phyloP scores from a whole-genome alignment of 2,797 vertebrate species.

The Allenopithecus nigroviridis region DNA sequence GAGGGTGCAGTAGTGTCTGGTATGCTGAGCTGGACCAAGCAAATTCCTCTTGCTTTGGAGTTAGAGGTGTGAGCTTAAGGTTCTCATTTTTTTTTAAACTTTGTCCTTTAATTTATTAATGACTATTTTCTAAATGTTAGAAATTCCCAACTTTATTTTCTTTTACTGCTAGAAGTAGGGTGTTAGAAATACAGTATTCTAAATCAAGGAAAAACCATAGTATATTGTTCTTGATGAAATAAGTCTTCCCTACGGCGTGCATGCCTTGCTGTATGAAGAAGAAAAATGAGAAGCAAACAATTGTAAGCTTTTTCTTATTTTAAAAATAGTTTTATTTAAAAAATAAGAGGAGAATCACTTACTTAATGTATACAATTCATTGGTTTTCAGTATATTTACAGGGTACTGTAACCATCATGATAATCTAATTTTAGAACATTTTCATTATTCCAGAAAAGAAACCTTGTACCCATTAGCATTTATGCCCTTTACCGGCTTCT shows the following conservation, averaged over 20 bases:
- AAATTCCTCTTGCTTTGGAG: neutral
- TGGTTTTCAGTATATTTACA: neutral
- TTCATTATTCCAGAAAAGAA: neutral
- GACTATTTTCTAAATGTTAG: neutral
- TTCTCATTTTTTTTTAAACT: neutral
- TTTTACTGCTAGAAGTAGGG: conserved; percentile 15
- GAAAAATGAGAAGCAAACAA: neutral
- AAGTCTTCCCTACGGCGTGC: neutral
- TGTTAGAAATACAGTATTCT: neutral
- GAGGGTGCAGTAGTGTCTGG: neutral
- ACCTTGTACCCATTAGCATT: neutral
- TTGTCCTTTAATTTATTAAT: conserved; percentile 33
- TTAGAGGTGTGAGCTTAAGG: neutral
- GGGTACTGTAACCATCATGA: neutral
- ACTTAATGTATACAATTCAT: neutral
- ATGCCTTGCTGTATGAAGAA: neutral
- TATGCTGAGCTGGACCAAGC: neutral
- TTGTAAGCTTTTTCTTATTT: neutral
- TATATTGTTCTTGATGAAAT: conserved; percentile 1
- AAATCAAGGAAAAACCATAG: neutral
- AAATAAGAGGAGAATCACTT: neutral
- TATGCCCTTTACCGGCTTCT: neutral
- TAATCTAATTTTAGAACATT: conserved; percentile 32
- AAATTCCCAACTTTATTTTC: neutral
- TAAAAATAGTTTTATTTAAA: neutral